A percentile compares a stretch with the other conserved stretches of the same genome.
Evolutionary conservation across 2,113 vertebrate genomes (phyloP).

Genomic region (Panthera uncia): DNA sequence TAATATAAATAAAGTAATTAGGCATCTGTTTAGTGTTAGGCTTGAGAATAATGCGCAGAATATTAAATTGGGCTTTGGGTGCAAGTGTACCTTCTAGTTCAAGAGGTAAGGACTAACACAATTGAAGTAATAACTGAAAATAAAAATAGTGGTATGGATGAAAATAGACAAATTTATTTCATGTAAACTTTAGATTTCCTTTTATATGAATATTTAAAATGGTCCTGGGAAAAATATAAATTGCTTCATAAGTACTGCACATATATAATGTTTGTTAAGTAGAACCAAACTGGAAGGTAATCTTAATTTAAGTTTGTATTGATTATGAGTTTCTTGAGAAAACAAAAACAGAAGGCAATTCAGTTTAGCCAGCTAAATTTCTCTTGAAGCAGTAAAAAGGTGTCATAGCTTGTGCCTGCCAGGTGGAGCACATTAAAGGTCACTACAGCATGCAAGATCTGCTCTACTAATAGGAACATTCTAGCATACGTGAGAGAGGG

Average conservation of each 20-base stretch:
- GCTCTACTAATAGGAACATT: not conserved
- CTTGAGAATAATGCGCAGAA: not conserved
- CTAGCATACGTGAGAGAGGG: not conserved
- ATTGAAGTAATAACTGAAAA: not conserved
- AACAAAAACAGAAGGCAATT: constrained; percentile 14
- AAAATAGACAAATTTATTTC: not conserved
- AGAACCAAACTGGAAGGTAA: not conserved
- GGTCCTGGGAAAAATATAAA: not conserved
- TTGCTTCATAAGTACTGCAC: not conserved
- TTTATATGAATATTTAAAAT: constrained; percentile 10
- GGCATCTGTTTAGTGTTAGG: not conserved
- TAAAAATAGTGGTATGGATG: not conserved
- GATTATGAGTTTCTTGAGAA: constrained; percentile 7
- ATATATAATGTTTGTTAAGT: not conserved
- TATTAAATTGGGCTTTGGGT: not conserved
- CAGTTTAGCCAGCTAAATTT: constrained; percentile 38
- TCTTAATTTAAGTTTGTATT: not conserved
- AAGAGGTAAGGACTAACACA: not conserved
- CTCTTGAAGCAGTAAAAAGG: constrained; percentile 40
- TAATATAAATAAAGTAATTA: not conserved
- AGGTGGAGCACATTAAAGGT: constrained; percentile 63
- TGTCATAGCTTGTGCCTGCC: constrained; percentile 38
- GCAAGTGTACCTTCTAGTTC: not conserved
- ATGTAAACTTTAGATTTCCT: not conserved
- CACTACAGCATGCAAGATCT: not conserved